Evolutionary conservation across 2,888 invertebrate genomes (phyloP), one percentile per base, ranked within the genome.

Genomic region (Scaptodrosophila latifasciaeformis): DNA sequence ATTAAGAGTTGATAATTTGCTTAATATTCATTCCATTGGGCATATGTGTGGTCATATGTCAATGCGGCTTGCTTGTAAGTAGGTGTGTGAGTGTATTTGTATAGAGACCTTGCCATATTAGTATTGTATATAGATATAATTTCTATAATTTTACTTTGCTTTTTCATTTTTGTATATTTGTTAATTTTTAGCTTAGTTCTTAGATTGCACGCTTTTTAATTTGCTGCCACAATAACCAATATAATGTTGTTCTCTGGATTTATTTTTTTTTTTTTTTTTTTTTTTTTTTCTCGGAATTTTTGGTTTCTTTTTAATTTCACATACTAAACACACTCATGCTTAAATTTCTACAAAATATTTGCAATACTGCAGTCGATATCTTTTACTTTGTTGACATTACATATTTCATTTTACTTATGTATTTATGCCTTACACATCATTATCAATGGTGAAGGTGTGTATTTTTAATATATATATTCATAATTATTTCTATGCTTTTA

Each of bases 341-440:
- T 84, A 84, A 83, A 83, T 69, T 66, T 82, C 84, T 83, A 83
- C 82, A 83, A 83, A 83, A 83, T 83, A 83, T 82, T 83, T 83
- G 84, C 83, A 83, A 81, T 82, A 75, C 70, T 83, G 83, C 83
- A 83, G 82, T 83, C 79, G 82, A 81, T 82, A 79, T 82, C 67
- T 78, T 69, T 70, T 74, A 35, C 13, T 40, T 72, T 76, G 53
- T 68, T 76, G 63, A 64, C 54, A 55, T 72, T 79, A 67, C 62
- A 71, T 64, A 56, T 17, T 37, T 62, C 17, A 31, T 18, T 27
- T 72, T 47, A 15, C n/a, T 60, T 72, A 48, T 56, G 58, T 69
- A 75, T 58, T 67, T 59, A 55, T 52, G n/a, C n/a, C n/a, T n/a
- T n/a, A n/a, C n/a, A n/a, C n/a, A 58, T 49, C 31, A 51, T 46